Conservation (phyloP, 2,888 invertebrate genomes). For the Ormyrus labotus region DNA sequence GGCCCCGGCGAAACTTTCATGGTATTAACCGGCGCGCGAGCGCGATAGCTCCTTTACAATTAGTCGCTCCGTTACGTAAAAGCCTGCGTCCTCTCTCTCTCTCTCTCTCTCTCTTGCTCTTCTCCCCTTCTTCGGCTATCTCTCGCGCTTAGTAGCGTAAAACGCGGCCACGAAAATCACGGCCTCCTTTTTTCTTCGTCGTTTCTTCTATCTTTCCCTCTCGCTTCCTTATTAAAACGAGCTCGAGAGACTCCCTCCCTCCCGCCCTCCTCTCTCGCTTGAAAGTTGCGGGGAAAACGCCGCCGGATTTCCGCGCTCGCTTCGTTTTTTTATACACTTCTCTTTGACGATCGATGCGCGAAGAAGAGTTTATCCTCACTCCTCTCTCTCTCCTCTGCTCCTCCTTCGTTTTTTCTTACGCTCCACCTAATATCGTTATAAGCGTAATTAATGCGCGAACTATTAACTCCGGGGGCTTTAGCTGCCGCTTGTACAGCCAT, state of each 20-base stretch:
- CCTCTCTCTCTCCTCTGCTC: constrained; percentile 11
- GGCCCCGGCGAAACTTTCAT: constrained; percentile 62
- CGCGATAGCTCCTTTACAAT: constrained; percentile 75
- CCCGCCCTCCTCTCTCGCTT: neutral
- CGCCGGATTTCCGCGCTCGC: constrained; percentile 24
- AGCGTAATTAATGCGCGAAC: constrained; percentile 52
- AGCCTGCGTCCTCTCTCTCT: constrained; percentile 61
- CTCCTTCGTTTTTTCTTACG: constrained; percentile 1
- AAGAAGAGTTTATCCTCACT: constrained; percentile 35
- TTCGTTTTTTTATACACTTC: constrained; percentile 13
- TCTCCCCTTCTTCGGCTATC: constrained; percentile 39
- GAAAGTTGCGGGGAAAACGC: constrained; percentile 30
- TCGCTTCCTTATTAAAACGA: constrained; percentile 46
- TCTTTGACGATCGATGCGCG: constrained; percentile 47
- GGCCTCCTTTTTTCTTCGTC: constrained; percentile 43
- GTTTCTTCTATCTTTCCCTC: constrained; percentile 14
- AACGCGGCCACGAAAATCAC: constrained; percentile 52
- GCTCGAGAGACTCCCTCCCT: constrained; percentile 29
- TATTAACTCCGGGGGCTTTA: constrained; percentile 39
- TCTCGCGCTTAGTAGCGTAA: constrained; percentile 43
- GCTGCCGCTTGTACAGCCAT: neutral
- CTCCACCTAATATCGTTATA: constrained; percentile 45
- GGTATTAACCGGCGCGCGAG: constrained; percentile 74
- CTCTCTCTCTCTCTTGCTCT: constrained; percentile 41
- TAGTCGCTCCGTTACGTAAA: constrained; percentile 74